Percentiles rank a stretch among this genome's conserved stretches.
These are phyloP conservation scores for Jordanella pulchra DNA, from an alignment of 2,797 vertebrate genomes.

Conservation along the genomic window DNA sequence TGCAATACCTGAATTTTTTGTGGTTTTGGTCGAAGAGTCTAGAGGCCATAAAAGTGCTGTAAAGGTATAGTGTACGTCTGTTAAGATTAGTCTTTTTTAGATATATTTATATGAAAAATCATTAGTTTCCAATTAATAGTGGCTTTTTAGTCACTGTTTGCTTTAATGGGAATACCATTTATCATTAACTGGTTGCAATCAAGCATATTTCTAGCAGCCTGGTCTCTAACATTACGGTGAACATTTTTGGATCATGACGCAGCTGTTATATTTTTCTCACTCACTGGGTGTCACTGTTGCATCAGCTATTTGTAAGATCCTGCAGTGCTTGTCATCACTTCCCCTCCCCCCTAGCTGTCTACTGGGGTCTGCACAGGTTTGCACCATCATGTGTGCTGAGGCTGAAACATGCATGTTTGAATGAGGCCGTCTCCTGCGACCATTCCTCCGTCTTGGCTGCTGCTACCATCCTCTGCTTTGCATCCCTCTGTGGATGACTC, in stretches of 20 bases:
- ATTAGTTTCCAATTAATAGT: background rate
- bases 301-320: constrained; percentile 28
- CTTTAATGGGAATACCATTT: background rate
- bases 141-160: background rate
- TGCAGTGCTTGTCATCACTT: constrained; percentile 50
- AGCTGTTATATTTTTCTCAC: constrained; percentile 37
- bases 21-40: background rate
- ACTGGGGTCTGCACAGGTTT: constrained; percentile 56
- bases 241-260: constrained; percentile 23
- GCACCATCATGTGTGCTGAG: constrained; percentile 64
- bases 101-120: background rate
- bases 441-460: constrained; percentile 46
- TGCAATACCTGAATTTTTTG: no score
- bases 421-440: constrained; percentile 49
- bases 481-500: constrained; percentile 33
- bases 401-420: constrained; percentile 57
- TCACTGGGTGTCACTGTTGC: constrained; percentile 65
- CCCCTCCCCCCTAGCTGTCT: constrained; percentile 60
- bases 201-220: constrained; percentile 35
- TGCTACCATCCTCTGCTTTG: constrained; percentile 27
- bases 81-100: background rate
- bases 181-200: constrained; percentile 45
- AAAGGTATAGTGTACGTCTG: background rate
- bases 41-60: background rate
- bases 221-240: background rate